Base-by-base conservation (phyloP, 1,140 invertebrate species). In the Platorchestia sp. region DNA sequence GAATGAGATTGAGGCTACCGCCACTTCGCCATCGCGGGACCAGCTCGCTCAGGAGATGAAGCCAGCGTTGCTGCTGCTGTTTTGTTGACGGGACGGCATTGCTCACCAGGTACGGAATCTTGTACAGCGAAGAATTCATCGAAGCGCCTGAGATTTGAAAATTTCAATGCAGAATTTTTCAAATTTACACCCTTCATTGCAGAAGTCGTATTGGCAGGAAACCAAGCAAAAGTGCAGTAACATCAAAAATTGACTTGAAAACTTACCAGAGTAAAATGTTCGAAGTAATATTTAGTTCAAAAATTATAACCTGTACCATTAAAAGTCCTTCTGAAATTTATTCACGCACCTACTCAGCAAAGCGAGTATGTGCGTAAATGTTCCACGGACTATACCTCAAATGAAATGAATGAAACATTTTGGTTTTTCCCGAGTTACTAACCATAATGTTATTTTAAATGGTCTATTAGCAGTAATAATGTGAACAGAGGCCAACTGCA, bases 101-200 rank as follows among this genome's bases (percentile, higher is more conserved):
- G 95, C 96, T 96, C 91, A 96, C 96, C 75, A 96, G 41, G 86
- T 95, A 96, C 5, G 96, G 96, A 41, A 96, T 45, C 19, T 42
- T 7, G 7, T 41, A 1, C 27, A 59, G 44, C 0, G 95, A 95
- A 1, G 22, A 0, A 75, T 95, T 86, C 44, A 44, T 14, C 41
- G 95, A 95, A 42, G 95, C 95, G 36, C 43, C 96, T 96, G 95
- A 14, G 14, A 41, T 14, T 19, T 75, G 59, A 36, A 75, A 22
- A 75, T 22, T 75, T 75, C 36, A 22, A 75, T 27, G 7, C 27
- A 75, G 1, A 27, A 75, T 10, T 22, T 75, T 51, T 10, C 19
- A 19, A 19, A 51, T 51, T 51, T 51, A 51, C 47, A 19, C 19
- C 47, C 19, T 51, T 51, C 7, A 51, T 51, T 19, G 19, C 47